Evolutionary conservation across 1,140 invertebrate genomes (phyloP).

Genomic region (Neodiprion pinetum): DNA sequence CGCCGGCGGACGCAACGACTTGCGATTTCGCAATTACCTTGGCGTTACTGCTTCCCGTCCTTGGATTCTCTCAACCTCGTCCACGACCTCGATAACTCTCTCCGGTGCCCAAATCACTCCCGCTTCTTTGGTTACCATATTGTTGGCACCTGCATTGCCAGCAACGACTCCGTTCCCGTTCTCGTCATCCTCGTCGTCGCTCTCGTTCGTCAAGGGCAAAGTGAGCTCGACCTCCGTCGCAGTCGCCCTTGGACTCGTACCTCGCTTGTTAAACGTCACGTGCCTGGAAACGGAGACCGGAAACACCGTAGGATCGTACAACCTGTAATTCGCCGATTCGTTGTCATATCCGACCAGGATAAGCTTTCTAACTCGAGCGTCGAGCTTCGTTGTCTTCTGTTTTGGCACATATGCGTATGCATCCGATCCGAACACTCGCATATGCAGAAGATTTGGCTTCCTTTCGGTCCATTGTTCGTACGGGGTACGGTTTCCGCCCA

Average conservation of each 20-base stretch:
- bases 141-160: neutral
- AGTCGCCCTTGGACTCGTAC: neutral
- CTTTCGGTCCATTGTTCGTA: constrained; percentile 1
- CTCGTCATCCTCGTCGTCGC: neutral
- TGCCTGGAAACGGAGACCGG: neutral
- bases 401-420: constrained; percentile 41
- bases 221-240: neutral
- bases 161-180: neutral
- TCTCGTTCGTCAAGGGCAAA: neutral
- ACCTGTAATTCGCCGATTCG: neutral
- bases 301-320: neutral
- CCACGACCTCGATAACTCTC: too few relatives aligned
- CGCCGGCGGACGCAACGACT: neutral
- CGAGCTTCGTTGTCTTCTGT: constrained; percentile 34
- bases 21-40: neutral
- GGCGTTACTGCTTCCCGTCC: neutral
- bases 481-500: neutral
- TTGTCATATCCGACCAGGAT: constrained; percentile 10
- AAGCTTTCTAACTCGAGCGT: constrained; percentile 27
- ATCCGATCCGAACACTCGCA: constrained; percentile 42
- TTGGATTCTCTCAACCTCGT: neutral
- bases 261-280: neutral
- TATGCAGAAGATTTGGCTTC: constrained; percentile 28
- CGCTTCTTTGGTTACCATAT: neutral
- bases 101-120: too few relatives aligned